Evolutionary conservation across 2,797 vertebrate species (phyloP), one percentile per base, ranked within the genome.

Genomic region (Austrolebias charrua): DNA sequence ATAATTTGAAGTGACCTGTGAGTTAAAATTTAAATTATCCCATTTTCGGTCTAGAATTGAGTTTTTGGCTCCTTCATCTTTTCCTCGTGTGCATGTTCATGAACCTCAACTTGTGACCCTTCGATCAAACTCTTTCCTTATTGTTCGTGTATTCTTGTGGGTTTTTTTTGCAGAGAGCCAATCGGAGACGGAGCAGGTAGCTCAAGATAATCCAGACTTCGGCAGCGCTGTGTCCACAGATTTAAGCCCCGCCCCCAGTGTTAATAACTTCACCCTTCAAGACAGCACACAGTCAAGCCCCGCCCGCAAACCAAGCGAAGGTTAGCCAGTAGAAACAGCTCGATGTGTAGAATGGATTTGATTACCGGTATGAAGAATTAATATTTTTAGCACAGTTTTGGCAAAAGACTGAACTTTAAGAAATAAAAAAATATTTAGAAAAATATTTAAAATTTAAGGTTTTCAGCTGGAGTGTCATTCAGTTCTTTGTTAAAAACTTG

Each of bases 91-190:
- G 6, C 13, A 15, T n/a, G n/a, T n/a, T 19, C 20, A 38, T n/a
- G 54, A 46, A 5, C 55, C 16, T 28, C 28, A 9, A 14, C 10
- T 48, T 24, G 14, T 15, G 31, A 38, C 14, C 46, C 31, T 4
- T 9, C 13, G 18, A 4, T 48, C 33, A 7, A 5, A 12, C 4
- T 28, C n/a, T 33, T 16, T 2, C 20, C 24, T 2, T 42, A 2
- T 0, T 48, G 29, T 5, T 18, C 9, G 5, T 10, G 13, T 42
- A 1, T 11, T 19, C n/a, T 49, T 3, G 0, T 45, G n/a, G n/a
- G 44, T 45, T 45, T 69, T 18, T 2, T 61, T 74, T 58, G 6
- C 85, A 99, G 97, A 95, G 71, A 95, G 92, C 84, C 95, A 95
- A 75, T 94, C 93, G 0, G 95, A 97, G 60, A 83, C 81, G 0